Evolutionary conservation across 2,888 invertebrate species (phyloP).

Genomic region (Lagria hirta): DNA sequence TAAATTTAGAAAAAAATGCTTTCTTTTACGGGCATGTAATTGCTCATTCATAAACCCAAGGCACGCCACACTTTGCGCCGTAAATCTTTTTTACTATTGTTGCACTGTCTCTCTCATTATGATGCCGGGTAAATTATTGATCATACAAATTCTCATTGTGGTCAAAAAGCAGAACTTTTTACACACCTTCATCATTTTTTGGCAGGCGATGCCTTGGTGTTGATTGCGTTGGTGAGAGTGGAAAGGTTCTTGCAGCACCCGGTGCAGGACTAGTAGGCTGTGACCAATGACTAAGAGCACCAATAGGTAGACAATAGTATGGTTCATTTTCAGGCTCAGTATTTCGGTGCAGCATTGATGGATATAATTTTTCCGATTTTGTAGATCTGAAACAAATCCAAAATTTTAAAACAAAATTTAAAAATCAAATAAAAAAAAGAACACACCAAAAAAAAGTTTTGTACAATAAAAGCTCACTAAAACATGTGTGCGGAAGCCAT

Average conservation of each 20-base stretch:
- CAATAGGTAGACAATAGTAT: conserved; percentile 81
- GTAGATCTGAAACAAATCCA: conserved; percentile 71
- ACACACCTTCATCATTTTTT: conserved; percentile 71
- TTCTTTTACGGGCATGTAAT: too few species aligned
- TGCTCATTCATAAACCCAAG: too few species aligned
- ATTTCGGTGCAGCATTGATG: conserved; percentile 83
- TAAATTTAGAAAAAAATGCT: too few species aligned
- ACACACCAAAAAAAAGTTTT: conserved; percentile 4
- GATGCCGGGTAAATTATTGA: too few species aligned
- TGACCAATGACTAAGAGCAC: conserved; percentile 64
- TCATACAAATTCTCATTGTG: too few species aligned
- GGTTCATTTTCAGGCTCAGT: conserved; percentile 83
- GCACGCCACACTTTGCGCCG: too few species aligned
- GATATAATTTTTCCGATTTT: conserved; percentile 92
- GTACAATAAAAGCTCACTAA: conserved; percentile 39
- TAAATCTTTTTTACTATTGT: too few species aligned
- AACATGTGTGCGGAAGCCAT: conserved; percentile 27
- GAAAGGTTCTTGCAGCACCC: conserved; percentile 54
- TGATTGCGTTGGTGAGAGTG: conserved; percentile 64
- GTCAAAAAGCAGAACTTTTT: too few species aligned
- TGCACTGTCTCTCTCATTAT: too few species aligned
- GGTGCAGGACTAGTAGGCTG: conserved; percentile 76
- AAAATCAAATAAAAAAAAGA: conserved; percentile 1
- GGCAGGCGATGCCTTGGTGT: conserved; percentile 61
- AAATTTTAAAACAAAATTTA: too few species aligned